Percentiles rank a stretch among this genome's conserved stretches.
These are phyloP conservation scores for Halcyon senegalensis DNA, from an alignment of 2,113 vertebrate genomes.

Conservation along the genomic window DNA sequence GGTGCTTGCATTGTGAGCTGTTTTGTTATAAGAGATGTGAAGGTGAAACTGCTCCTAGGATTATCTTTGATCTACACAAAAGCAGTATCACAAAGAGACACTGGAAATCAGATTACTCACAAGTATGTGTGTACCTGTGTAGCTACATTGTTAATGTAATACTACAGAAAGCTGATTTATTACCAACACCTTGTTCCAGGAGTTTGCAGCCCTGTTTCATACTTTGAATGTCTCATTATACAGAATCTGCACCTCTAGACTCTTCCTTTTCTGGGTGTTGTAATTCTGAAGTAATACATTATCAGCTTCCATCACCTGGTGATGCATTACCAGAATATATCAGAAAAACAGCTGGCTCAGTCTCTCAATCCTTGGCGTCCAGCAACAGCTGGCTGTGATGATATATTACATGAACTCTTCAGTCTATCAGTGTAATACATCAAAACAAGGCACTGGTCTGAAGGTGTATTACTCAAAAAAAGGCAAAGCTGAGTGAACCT, in stretches of 20 bases:
- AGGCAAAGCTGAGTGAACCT: conserved; percentile 56
- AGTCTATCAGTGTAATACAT: conserved; percentile 73
- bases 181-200: neutral
- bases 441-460: conserved; percentile 68
- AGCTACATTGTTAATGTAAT: neutral
- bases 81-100: neutral
- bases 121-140: neutral
- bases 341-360: conserved; percentile 71
- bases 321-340: conserved; percentile 36
- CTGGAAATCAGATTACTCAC: neutral
- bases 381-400: conserved; percentile 67
- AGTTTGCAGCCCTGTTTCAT: neutral
- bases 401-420: conserved; percentile 58
- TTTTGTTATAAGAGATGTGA: neutral
- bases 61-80: conserved; percentile 51
- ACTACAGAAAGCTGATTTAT: conserved; percentile 24
- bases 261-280: conserved; percentile 46
- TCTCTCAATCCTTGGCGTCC: conserved; percentile 67
- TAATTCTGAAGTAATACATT: conserved; percentile 37
- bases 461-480: conserved; percentile 78
- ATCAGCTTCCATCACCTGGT: neutral
- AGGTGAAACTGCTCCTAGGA: neutral
- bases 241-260: neutral
- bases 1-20: neutral
- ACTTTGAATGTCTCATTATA: conserved; percentile 19